Conservation (phyloP, 2,113 vertebrate genomes). For the Ondatra zibethicus region DNA sequence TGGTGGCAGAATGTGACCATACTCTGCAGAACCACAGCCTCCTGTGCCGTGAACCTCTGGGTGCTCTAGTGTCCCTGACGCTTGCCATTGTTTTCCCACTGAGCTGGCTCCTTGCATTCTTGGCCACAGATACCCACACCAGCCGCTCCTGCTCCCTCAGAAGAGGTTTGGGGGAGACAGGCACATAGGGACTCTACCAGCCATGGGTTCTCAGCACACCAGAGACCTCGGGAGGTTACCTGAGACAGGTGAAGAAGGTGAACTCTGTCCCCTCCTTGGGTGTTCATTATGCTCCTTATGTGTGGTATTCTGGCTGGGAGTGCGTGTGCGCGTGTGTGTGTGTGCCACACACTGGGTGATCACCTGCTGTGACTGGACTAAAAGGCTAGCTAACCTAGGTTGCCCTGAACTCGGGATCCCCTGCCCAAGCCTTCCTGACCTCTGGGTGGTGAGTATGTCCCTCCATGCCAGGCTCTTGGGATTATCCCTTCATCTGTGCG, state of each 20-base stretch:
- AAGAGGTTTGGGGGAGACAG: neutral
- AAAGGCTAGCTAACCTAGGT: neutral
- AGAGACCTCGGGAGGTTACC: neutral
- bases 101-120: neutral
- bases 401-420: neutral
- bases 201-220: neutral
- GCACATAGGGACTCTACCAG: neutral
- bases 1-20: neutral
- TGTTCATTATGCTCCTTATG: neutral
- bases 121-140: neutral
- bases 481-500: neutral
- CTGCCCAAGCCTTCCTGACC: neutral
- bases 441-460: neutral
- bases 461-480: neutral
- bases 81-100: neutral
- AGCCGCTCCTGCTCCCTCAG: neutral
- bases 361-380: neutral
- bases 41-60: neutral
- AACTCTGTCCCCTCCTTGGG: neutral
- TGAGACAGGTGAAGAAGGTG: neutral
- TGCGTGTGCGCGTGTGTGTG: accelerated
- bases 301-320: too few species aligned
- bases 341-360: neutral
- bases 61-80: too few species aligned
- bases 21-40: neutral